A percentile compares a stretch with the other conserved stretches of the same genome.
Evolutionary conservation across 2,113 vertebrate genomes (phyloP).

Genomic region (Cephalopholis sonnerati): DNA sequence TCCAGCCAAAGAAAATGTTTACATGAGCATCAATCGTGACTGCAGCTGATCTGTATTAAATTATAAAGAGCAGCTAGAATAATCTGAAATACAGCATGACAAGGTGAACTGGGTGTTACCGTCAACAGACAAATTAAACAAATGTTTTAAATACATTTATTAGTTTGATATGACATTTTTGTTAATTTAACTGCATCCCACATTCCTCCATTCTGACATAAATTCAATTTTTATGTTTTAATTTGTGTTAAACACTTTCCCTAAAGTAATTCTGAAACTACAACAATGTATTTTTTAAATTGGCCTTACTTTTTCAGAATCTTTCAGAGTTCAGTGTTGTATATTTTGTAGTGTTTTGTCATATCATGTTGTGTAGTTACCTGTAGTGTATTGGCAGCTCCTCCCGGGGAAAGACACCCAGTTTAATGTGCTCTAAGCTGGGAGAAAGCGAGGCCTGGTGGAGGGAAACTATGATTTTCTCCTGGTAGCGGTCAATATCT

Average conservation of each 20-base stretch:
- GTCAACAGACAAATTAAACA: neutral
- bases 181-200: neutral
- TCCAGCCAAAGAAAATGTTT: neutral
- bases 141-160: neutral
- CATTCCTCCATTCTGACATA: neutral
- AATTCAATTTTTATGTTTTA: neutral
- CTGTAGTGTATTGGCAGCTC: conserved; percentile 94
- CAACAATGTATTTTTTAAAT: neutral
- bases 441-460: conserved; percentile 88
- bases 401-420: conserved; percentile 92
- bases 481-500: conserved; percentile 95
- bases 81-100: neutral
- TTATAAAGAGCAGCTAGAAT: neutral
- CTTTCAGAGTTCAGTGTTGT: neutral
- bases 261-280: neutral
- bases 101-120: neutral
- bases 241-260: neutral
- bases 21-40: neutral
- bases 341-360: neutral
- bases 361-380: conserved; percentile 76
- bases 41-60: neutral
- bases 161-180: neutral
- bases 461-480: conserved; percentile 93
- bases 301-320: neutral
- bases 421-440: conserved; percentile 86